phyloP scores from a whole-genome alignment of 1,140 invertebrate species.

The Homarus americanus region DNA sequence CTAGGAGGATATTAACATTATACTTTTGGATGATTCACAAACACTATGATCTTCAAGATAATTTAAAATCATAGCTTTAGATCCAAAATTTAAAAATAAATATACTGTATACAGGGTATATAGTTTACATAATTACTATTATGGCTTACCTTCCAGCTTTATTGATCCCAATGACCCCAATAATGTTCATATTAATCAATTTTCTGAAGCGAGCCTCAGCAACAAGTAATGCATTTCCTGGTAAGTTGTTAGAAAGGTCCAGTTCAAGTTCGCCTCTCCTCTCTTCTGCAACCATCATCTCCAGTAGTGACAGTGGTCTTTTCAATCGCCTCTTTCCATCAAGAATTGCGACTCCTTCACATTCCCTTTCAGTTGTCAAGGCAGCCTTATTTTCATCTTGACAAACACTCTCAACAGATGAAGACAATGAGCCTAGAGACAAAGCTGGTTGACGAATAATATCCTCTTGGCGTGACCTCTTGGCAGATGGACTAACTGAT shows the following conservation, averaged over 20 bases:
- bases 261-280: conserved; percentile 73
- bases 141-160: conserved; percentile 72
- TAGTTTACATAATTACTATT: not conserved
- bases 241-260: conserved; percentile 45
- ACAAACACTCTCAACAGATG: not conserved
- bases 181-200: conserved; percentile 70
- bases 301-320: conserved; percentile 62
- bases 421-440: not conserved
- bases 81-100: too few relatives aligned
- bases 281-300: conserved; percentile 73
- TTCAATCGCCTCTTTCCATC: not conserved
- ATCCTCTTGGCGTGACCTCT: not conserved
- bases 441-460: not conserved
- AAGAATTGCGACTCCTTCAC: not conserved
- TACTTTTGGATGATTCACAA: too few relatives aligned
- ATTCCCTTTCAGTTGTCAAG: not conserved
- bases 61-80: too few relatives aligned
- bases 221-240: conserved; percentile 68
- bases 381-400: not conserved
- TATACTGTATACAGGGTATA: too few relatives aligned
- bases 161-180: conserved; percentile 70
- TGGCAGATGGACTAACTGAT: not conserved
- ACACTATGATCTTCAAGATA: too few relatives aligned
- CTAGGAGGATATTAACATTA: too few relatives aligned
- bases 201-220: conserved; percentile 61